Evolutionary conservation across 2,888 invertebrate genomes (phyloP), one percentile per base, ranked within the genome.

Genomic region (Torymus texanus): DNA sequence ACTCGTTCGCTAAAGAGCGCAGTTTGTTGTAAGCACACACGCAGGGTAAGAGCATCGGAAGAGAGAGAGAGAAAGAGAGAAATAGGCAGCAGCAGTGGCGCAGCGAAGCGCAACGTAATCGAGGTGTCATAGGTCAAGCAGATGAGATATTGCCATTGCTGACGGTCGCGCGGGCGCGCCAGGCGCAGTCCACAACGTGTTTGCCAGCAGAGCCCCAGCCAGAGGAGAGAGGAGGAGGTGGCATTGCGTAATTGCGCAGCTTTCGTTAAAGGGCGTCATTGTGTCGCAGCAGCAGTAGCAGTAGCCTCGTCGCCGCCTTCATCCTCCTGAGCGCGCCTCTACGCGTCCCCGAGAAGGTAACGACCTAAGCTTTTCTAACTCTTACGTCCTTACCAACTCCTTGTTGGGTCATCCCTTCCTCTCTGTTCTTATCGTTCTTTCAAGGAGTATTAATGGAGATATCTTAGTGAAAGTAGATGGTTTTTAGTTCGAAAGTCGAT

Each of bases 41-140:
- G 29, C 29, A 29, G 29, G 5, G 29, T 29, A 29, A 29, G 29
- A 29, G 29, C 29, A 29, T 29, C 29, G 21, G 51, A 50, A 41
- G 56, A 21, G 16, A 70, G 62, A 18, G 53, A 53, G 67, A 63
- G 56, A 68, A 18, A 72, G 61, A 68, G 63, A 74, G 67, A 70
- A 41, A 53, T 61, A 3, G 3, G 29, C 29, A 29, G 21, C 21
- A 21, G 21, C 2, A 29, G 29, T 4, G 29, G 29, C 29, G 29
- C 29, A 70, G 62, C 16, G 50, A 74, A 77, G 73, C 74, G 24
- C 53, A 72, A 82, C 81, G 84, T 84, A 87, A 88, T 88, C 78
- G 84, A 81, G 72, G 84, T 87, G 88, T 88, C 89, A 88, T 85
- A 89, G 89, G 89, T 89, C 89, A 88, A 85, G 71, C 83, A 83